phyloP scores from a whole-genome alignment of 2,113 vertebrate species.

The Plectropomus leopardus region DNA sequence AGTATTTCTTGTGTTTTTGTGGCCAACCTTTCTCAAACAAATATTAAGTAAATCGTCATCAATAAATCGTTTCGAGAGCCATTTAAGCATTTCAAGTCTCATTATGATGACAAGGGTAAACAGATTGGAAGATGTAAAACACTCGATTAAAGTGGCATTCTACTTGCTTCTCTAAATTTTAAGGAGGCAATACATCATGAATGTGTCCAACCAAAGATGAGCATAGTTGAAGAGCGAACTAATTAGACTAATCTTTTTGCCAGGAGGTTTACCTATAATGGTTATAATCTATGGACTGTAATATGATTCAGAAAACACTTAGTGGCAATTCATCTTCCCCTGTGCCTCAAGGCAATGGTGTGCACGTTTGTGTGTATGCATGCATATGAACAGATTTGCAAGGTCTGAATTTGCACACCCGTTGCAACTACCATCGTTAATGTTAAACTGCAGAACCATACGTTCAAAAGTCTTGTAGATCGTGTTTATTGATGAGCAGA shows the following conservation, averaged over 20 bases:
- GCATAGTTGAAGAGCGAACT: constrained; percentile 78
- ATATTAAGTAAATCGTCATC: constrained; percentile 64
- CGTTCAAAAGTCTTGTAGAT: not conserved
- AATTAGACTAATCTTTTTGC: constrained; percentile 84
- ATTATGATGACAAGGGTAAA: constrained; percentile 76
- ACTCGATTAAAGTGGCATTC: constrained; percentile 78
- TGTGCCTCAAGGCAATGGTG: constrained; percentile 64
- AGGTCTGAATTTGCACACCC: constrained; percentile 31
- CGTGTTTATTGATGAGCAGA: constrained; percentile 5
- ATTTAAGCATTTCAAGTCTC: constrained; percentile 70
- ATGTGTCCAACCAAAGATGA: constrained; percentile 67
- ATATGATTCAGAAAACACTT: constrained; percentile 80
- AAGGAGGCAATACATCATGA: constrained; percentile 80
- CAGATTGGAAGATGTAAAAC: constrained; percentile 80
- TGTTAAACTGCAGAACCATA: not conserved
- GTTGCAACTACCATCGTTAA: not conserved
- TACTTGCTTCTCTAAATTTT: constrained; percentile 70
- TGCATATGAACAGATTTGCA: constrained; percentile 24
- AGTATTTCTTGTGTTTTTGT: constrained; percentile 32
- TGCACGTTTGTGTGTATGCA: constrained; percentile 10
- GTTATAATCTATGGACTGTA: constrained; percentile 80
- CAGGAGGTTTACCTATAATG: constrained; percentile 85
- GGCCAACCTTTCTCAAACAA: constrained; percentile 45
- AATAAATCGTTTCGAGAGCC: constrained; percentile 67
- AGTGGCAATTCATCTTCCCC: constrained; percentile 80